Evolutionary conservation across 2,797 vertebrate genomes (phyloP).

Genomic region (Serranus cabrilla): DNA sequence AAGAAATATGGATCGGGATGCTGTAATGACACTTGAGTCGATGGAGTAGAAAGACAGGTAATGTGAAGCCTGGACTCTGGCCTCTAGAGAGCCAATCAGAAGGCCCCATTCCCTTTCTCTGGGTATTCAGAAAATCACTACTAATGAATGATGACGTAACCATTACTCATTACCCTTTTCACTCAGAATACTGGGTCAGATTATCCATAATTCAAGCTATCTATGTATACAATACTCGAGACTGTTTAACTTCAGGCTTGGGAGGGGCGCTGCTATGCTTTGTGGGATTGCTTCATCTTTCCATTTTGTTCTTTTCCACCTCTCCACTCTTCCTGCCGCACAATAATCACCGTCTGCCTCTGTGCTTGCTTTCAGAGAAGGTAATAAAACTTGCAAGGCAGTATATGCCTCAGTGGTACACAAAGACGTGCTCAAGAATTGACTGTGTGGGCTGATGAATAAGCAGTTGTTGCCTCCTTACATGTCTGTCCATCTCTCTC

Average conservation of each 20-base stretch:
- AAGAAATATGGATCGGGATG: conserved; percentile 41
- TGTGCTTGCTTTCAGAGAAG: conserved; percentile 57
- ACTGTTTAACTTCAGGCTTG: conserved; percentile 25
- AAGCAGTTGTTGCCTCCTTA: conserved; percentile 69
- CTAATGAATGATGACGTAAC: conserved; percentile 55
- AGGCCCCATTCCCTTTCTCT: conserved; percentile 18
- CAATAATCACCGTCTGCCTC: conserved; percentile 55
- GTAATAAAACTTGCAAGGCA: conserved; percentile 70
- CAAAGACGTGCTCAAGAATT: conserved; percentile 63
- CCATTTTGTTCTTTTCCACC: conserved; percentile 49
- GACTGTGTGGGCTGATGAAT: conserved; percentile 75
- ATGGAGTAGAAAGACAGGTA: conserved; percentile 19
- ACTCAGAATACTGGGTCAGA: conserved; percentile 44
- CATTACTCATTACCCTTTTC: conserved; percentile 47
- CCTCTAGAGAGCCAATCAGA: conserved; percentile 37
- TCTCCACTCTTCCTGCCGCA: conserved; percentile 20
- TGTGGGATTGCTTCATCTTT: conserved; percentile 63
- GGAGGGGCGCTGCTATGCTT: conserved; percentile 33
- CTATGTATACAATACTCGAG: conserved; percentile 50
- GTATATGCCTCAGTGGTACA: conserved; percentile 57
- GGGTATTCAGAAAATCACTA: conserved; percentile 39
- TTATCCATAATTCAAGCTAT: conserved; percentile 56
- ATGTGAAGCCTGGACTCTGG: conserved; percentile 27
- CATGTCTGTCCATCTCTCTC: conserved; percentile 54
- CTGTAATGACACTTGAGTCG: conserved; percentile 54